Evolutionary conservation across 2,113 vertebrate species (phyloP).

Genomic region (Hyla sarda): DNA sequence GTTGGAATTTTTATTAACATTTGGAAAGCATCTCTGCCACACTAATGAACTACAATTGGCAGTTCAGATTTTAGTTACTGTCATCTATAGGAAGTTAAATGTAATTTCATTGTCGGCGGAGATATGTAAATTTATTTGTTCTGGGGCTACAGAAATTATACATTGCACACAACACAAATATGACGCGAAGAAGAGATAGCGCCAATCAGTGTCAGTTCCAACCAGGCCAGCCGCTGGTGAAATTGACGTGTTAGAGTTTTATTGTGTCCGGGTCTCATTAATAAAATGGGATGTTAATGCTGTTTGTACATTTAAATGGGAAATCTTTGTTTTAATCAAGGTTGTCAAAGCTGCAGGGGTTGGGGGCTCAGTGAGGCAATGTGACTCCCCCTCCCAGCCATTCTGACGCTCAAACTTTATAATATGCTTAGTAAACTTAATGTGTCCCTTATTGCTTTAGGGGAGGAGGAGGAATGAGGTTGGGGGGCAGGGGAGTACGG

Average conservation of each 20-base stretch:
- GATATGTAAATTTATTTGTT: slow-evolving; percentile 91
- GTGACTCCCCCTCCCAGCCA: background rate
- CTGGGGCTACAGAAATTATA: slow-evolving; percentile 79
- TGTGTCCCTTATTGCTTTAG: background rate
- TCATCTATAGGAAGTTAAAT: slow-evolving; percentile 86
- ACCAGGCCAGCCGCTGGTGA: slow-evolving; percentile 65
- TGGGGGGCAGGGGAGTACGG: background rate
- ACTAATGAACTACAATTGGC: slow-evolving; percentile 87
- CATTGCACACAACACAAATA: slow-evolving; percentile 73
- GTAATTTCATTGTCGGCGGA: slow-evolving; percentile 83
- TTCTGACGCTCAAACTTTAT: background rate
- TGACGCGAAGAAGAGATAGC: slow-evolving; percentile 74
- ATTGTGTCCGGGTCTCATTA: slow-evolving; percentile 38
- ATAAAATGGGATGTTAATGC: slow-evolving; percentile 40
- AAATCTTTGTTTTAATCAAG: slow-evolving; percentile 47
- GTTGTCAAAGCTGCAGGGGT: slow-evolving; percentile 15
- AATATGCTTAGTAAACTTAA: background rate
- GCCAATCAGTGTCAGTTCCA: slow-evolving; percentile 70
- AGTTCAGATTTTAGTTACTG: slow-evolving; percentile 85
- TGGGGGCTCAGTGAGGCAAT: background rate
- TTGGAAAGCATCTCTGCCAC: slow-evolving; percentile 83
- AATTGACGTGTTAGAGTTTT: slow-evolving; percentile 52
- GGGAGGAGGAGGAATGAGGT: background rate
- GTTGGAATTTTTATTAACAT: slow-evolving; percentile 96
- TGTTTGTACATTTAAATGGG: slow-evolving; percentile 45